These are phyloP conservation scores for Poecilus cupreus DNA, from an alignment of 2,888 invertebrate genomes.

Conservation along the genomic window DNA sequence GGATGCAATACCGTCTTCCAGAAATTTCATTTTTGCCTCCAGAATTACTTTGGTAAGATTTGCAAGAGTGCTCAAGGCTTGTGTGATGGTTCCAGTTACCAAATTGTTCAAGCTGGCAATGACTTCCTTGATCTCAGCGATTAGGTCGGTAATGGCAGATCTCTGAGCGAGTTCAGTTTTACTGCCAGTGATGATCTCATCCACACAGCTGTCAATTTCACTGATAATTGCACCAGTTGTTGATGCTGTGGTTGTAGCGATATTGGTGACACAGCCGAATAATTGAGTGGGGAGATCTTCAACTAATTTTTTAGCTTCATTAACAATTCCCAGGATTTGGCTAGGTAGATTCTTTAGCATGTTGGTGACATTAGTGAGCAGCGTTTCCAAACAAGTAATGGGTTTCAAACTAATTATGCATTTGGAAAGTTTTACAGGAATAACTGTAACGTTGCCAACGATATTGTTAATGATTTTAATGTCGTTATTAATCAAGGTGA, in stretches of 20 bases:
- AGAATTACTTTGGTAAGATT: background rate
- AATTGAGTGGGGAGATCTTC: background rate
- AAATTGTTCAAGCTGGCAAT: background rate
- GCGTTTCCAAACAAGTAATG: slow-evolving; percentile 32
- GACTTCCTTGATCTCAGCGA: background rate
- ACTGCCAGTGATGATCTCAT: too few relatives aligned
- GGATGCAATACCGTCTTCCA: background rate
- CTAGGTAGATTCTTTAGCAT: background rate
- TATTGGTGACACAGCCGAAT: background rate
- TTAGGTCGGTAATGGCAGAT: background rate
- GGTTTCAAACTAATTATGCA: slow-evolving; percentile 25
- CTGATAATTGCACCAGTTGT: background rate
- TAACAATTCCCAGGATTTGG: background rate
- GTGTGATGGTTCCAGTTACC: background rate
- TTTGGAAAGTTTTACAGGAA: slow-evolving; percentile 15
- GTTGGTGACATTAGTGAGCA: background rate
- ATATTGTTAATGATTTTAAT: background rate
- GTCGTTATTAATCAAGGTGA: background rate
- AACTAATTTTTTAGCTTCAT: background rate
- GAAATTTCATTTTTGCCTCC: background rate
- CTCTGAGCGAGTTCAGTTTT: background rate
- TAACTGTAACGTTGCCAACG: background rate
- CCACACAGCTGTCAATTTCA: background rate
- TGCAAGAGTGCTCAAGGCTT: background rate
- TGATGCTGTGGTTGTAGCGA: background rate